Conservation (phyloP, 37 sponge, comb jelly and placozoan species). For the Bolinopsis microptera region DNA sequence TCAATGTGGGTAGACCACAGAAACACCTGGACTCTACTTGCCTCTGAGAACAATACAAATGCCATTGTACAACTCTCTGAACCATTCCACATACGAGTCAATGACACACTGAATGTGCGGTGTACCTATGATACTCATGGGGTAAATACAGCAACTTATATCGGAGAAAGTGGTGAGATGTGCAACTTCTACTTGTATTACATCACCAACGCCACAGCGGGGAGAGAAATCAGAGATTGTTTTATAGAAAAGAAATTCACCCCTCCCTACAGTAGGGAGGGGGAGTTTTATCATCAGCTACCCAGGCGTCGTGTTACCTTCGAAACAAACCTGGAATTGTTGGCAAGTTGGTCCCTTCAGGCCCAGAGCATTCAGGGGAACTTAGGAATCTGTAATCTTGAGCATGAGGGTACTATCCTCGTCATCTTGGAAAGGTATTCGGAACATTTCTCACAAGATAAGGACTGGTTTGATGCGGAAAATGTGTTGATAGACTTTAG, state of each 20-base stretch:
- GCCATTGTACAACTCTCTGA: neutral
- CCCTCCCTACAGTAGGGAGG: neutral
- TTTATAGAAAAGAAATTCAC: neutral
- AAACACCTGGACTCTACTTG: neutral
- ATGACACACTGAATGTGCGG: neutral
- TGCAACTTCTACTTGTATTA: slow-evolving; percentile 27
- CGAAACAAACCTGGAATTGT: neutral
- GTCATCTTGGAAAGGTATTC: neutral
- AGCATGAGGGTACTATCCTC: neutral
- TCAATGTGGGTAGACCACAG: neutral
- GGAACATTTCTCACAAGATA: neutral
- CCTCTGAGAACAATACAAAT: neutral
- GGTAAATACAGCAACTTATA: neutral
- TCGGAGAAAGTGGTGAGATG: neutral
- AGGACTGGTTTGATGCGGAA: neutral
- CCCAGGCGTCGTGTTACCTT: neutral
- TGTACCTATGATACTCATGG: neutral
- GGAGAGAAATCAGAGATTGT: neutral
- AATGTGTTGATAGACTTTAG: neutral
- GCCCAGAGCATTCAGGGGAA: neutral
- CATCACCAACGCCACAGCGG: neutral
- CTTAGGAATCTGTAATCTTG: neutral
- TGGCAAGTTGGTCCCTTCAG: neutral
- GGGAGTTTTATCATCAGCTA: neutral
- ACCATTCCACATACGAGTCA: neutral